Conservation (phyloP, 1,140 invertebrate species). For the Drosophila grimshawi region DNA sequence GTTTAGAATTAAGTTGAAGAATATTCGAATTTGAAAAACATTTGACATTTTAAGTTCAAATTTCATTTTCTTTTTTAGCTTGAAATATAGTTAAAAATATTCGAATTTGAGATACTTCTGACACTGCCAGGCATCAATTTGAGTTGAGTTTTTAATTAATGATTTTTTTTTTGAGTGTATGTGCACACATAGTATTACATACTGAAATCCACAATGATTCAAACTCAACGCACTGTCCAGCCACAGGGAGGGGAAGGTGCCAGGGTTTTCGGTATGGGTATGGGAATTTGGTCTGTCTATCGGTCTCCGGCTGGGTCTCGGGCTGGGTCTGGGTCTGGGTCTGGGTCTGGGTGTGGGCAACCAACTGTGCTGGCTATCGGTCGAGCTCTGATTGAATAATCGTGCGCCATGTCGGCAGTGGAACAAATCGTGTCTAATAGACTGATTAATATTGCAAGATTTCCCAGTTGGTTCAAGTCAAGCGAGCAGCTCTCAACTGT, state of each 20-base stretch:
- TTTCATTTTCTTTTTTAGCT: no score
- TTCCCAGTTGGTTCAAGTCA: constrained; percentile 69
- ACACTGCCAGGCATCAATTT: no score
- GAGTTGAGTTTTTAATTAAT: no score
- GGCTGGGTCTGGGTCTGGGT: not conserved
- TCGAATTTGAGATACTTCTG: no score
- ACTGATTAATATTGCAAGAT: constrained; percentile 81
- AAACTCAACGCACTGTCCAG: no score
- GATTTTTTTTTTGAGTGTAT: not conserved
- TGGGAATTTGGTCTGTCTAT: not conserved
- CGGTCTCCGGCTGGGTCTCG: not conserved
- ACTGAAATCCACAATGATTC: no score
- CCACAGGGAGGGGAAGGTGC: not conserved
- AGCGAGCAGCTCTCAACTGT: constrained; percentile 48
- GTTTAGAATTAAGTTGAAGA: no score
- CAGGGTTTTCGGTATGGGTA: constrained; percentile 1
- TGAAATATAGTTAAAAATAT: no score
- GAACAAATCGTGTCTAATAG: constrained; percentile 81
- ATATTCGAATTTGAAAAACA: no score
- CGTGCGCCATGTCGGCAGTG: constrained; percentile 57
- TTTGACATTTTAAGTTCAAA: no score
- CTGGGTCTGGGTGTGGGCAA: constrained; percentile 44
- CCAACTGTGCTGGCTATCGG: constrained; percentile 49
- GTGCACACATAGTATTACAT: not conserved
- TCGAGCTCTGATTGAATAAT: constrained; percentile 73